These are phyloP conservation scores for Bombus vancouverensis DNA, from an alignment of 1,140 invertebrate genomes.

Conservation along the genomic window DNA sequence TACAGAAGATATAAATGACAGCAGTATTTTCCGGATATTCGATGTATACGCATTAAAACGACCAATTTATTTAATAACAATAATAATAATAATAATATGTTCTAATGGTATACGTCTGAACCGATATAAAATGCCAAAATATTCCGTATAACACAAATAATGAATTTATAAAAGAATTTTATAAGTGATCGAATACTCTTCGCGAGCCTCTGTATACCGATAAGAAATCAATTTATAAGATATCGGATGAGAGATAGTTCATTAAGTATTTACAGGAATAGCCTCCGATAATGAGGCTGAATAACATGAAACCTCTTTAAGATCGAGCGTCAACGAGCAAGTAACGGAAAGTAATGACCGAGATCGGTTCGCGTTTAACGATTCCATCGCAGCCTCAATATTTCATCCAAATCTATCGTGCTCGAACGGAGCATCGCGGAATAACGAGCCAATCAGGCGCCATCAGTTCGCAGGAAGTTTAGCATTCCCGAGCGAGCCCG, in stretches of 20 bases:
- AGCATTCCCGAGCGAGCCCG: slow-evolving; percentile 50
- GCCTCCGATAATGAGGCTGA: not conserved
- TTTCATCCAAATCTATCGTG: slow-evolving; percentile 42
- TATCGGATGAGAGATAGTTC: too few species aligned
- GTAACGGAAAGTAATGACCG: not conserved
- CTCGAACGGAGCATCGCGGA: slow-evolving; percentile 52
- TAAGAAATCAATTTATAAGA: not conserved
- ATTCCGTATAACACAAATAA: not conserved
- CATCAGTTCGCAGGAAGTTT: slow-evolving; percentile 66
- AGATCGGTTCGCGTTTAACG: not conserved
- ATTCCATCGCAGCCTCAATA: slow-evolving; percentile 10
- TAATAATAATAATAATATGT: too few species aligned
- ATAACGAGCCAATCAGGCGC: slow-evolving; percentile 63
- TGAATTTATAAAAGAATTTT: not conserved
- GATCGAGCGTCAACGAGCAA: not conserved
- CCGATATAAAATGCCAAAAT: too few species aligned
- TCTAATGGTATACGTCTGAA: too few species aligned
- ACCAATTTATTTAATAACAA: too few species aligned
- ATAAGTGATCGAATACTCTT: not conserved
- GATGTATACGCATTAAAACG: too few species aligned
- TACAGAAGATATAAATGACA: too few species aligned
- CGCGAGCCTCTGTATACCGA: not conserved
- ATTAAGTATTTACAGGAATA: not conserved
- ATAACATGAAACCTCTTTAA: not conserved
- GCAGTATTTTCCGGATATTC: too few species aligned